Percentiles rank a stretch among this genome's conserved stretches.
phyloP scores from a whole-genome alignment of 2,797 vertebrate genomes.

The Karalla daura region DNA sequence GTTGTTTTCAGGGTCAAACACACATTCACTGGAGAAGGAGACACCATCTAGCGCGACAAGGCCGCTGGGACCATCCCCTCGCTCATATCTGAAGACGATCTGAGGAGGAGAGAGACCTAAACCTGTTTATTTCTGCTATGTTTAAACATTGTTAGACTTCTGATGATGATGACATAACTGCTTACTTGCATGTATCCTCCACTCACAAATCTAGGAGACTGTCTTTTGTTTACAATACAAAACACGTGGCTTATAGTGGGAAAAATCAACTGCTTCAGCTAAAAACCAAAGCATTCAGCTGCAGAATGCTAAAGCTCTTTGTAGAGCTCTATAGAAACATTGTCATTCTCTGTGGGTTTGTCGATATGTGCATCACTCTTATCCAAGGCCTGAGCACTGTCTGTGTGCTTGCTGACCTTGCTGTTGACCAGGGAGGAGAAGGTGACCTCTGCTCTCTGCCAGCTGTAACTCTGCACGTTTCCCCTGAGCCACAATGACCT shows the following conservation, averaged over 20 bases:
- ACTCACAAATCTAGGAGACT: too few species aligned
- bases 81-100: slow-evolving; percentile 78
- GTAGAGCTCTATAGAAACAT: not conserved
- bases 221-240: too few species aligned
- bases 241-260: too few species aligned
- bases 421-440: slow-evolving; percentile 71
- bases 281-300: not conserved
- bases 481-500: slow-evolving; percentile 67
- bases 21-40: slow-evolving; percentile 80
- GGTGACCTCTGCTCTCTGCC: slow-evolving; percentile 77
- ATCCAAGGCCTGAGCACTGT: too few species aligned
- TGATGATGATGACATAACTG: too few species aligned
- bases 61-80: slow-evolving; percentile 22
- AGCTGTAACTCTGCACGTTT: slow-evolving; percentile 66
- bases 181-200: too few species aligned
- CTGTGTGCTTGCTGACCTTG: slow-evolving; percentile 73
- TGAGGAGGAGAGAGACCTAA: slow-evolving; percentile 36
- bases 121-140: not conserved
- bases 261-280: too few species aligned
- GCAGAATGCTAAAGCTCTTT: not conserved
- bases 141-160: not conserved
- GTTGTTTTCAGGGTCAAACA: slow-evolving; percentile 75
- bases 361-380: not conserved
- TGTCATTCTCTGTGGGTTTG: not conserved
- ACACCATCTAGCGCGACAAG: slow-evolving; percentile 80